phyloP scores from a whole-genome alignment of 2,888 invertebrate species.

The Eustalomyia histrio region DNA sequence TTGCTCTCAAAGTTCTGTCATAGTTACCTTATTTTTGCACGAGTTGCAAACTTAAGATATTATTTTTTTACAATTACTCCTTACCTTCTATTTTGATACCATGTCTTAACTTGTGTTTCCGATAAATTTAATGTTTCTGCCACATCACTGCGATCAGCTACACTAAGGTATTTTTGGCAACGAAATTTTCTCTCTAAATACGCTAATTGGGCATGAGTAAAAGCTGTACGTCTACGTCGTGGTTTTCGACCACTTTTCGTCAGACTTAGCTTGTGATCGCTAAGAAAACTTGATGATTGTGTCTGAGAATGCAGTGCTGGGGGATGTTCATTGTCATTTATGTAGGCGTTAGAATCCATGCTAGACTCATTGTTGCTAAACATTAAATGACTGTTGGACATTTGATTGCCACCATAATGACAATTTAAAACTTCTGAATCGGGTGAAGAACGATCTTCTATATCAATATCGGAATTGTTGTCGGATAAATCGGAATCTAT shows the following conservation, averaged over 20 bases:
- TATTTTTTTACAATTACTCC: constrained; percentile 6
- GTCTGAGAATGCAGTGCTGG: constrained; percentile 28
- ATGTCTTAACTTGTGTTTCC: constrained; percentile 97
- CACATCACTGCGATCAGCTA: constrained; percentile 95
- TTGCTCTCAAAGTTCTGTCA: no score
- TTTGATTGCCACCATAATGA: constrained; percentile 59
- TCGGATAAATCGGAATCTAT: constrained; percentile 77
- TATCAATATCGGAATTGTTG: constrained; percentile 79
- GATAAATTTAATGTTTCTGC: constrained; percentile 93
- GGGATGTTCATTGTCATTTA: constrained; percentile 58
- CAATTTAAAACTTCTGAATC: constrained; percentile 75
- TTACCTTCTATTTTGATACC: constrained; percentile 83
- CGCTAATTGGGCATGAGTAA: constrained; percentile 95
- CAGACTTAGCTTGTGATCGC: constrained; percentile 74
- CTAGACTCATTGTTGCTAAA: constrained; percentile 75
- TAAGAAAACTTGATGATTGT: constrained; percentile 29
- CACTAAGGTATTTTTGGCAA: constrained; percentile 95
- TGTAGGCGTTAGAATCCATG: constrained; percentile 71
- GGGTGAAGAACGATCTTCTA: constrained; percentile 79
- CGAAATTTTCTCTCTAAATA: constrained; percentile 94
- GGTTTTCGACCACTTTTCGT: constrained; percentile 86
- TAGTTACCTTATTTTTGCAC: no score
- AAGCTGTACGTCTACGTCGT: constrained; percentile 91
- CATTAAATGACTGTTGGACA: constrained; percentile 62
- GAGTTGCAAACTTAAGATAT: no score